Evolutionary conservation across 2,888 invertebrate species (phyloP), one percentile per base, ranked within the genome.

Genomic region (Adelphocoris suturalis): DNA sequence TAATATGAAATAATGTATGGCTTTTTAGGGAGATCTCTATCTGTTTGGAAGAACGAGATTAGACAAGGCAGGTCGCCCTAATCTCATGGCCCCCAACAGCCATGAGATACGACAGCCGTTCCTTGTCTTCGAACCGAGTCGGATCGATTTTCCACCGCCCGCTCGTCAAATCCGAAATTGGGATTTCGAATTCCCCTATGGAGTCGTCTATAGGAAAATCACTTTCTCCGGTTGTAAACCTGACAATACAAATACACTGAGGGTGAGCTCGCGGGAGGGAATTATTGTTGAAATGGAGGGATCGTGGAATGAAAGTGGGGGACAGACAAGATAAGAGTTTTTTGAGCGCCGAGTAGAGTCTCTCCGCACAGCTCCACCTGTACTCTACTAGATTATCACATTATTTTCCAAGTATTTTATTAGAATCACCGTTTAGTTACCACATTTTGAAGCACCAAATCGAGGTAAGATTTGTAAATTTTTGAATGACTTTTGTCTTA

Each of bases 291-390:
- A 48, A 88, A 88, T 80, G 88, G 88, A 88, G 88, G 88, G 88
- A 88, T 78, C 88, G 47, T 28, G 78, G 88, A 81, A 85, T 85
- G 81, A 90, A 68, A 88, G 68, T 76, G 87, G 88, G 87, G 87
- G 91, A 89, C 82, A 19, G 52, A 85, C 23, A 61, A 91, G 91
- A 91, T 91, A 91, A 91, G 89, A 86, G 88, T 91, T 90, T 37
- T 90, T 90, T 86, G 90, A 89, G 89, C 76, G 90, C 75, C 76
- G 75, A 61, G 46, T 61, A 55, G 90, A 82, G 88, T 88, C 89
- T 48, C 89, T 82, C 84, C 86, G 86, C 90, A 90, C 89, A 90
- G 90, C 89, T 85, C 90, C 90, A 91, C 91, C 90, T 90, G 90
- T 90, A 61, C 81, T 89, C 89, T 76, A 46, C 75, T 68, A 68